phyloP scores from a whole-genome alignment of 37 sponge, comb jelly and placozoan species.

The Dysidea cf. avara region DNA sequence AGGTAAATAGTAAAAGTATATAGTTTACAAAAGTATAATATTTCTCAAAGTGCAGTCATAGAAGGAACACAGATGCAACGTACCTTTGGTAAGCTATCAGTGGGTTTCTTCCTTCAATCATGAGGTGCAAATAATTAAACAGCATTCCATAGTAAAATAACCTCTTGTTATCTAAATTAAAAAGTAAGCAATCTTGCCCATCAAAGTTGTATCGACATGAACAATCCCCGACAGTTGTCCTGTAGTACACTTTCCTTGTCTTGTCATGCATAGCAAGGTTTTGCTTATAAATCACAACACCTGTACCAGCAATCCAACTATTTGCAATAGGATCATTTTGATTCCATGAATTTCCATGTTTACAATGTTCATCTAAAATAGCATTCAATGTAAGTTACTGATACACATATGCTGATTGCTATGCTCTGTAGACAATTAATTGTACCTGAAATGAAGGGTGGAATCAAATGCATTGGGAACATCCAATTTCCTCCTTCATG shows the following conservation, averaged over 20 bases:
- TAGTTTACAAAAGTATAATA: background rate
- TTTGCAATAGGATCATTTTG: slow-evolving; percentile 1
- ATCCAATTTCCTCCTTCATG: too few species aligned
- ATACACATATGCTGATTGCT: too few species aligned
- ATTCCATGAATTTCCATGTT: slow-evolving; percentile 17
- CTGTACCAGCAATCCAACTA: slow-evolving; percentile 2
- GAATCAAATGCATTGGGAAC: too few species aligned
- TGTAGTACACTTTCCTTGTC: slow-evolving; percentile 5
- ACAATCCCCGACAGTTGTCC: slow-evolving; percentile 10
- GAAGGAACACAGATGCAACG: slow-evolving; percentile 1
- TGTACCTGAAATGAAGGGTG: too few species aligned
- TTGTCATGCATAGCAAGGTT: background rate
- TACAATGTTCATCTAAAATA: background rate
- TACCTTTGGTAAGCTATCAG: too few species aligned
- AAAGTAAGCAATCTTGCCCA: slow-evolving; percentile 19
- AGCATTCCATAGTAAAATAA: slow-evolving; percentile 24
- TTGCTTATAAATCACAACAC: slow-evolving; percentile 12
- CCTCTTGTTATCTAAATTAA: background rate
- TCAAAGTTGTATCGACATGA: slow-evolving; percentile 5
- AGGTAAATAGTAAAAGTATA: too few species aligned
- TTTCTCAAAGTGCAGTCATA: too few species aligned
- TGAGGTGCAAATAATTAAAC: slow-evolving; percentile 8
- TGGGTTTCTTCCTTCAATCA: slow-evolving; percentile 22
- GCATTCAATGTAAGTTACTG: too few species aligned
- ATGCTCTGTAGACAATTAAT: too few species aligned